Base-by-base conservation (phyloP, 2,113 vertebrate species). In the Albula glossodonta region DNA sequence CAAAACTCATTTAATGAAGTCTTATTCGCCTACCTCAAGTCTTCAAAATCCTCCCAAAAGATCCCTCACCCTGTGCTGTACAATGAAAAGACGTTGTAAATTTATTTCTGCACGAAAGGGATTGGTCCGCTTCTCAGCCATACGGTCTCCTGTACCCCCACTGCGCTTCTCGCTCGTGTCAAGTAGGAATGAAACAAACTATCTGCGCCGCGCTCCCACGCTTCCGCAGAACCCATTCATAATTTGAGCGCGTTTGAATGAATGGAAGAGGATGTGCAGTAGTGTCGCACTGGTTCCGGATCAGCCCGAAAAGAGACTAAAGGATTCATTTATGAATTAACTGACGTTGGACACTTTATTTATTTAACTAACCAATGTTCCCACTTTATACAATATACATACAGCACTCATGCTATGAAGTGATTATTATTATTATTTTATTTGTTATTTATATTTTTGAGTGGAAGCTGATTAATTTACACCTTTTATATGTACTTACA, bases 181-280 rank as follows among this genome's bases (percentile, higher is more conserved):
- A 70, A 70, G 8, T 74, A 22, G 5, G 70, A 8, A 74, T 31
- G 10, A 74, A 74, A 74, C n/a, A 22, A 10, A 6, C 5, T 8
- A 74, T 22, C n/a, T 74, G 70, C 70, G 70, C n/a, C 5, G 70
- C 70, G 70, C n/a, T 31, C 70, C 70, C 70, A 74, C 70, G 70
- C 70, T 74, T 74, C 70, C 70, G 70, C 70, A 74, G 70, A 74
- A 74, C 70, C n/a, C 70, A 74, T 74, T 74, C 70, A 74, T 22
- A 74, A 31, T 74, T 74, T 74, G 5, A 74, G 70, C 22, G 70
- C 70, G 22, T 74, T 74, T 31, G 22, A 74, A 10, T 74, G n/a
- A 74, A 74, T 74, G 70, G 8, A 31, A 74, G 70, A 74, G 5
- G n/a, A 22, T 13, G 70, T 74, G 22, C n/a, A 10, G 70, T 31